Evolutionary conservation across 2,888 invertebrate genomes (phyloP).

Genomic region (Asteroscopus sphinx): DNA sequence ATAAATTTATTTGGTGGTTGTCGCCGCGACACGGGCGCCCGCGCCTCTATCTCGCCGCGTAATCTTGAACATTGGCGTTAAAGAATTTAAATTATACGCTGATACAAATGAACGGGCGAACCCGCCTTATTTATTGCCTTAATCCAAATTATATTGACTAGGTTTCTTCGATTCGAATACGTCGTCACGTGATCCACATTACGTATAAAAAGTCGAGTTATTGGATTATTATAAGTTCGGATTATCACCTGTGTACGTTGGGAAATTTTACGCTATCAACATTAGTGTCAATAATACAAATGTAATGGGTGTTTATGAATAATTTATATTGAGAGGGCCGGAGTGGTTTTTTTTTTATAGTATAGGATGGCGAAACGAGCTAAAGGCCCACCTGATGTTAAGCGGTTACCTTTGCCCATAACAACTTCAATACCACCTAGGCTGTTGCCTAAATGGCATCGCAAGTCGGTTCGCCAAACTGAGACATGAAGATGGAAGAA

Average conservation of each 20-base stretch:
- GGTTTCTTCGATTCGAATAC: constrained; percentile 79
- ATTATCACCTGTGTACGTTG: constrained; percentile 55
- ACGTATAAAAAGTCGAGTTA: constrained; percentile 48
- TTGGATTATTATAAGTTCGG: constrained; percentile 49
- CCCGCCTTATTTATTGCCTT: constrained; percentile 87
- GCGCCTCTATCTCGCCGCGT: constrained; percentile 86
- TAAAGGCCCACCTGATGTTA: too few relatives aligned
- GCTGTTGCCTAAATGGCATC: too few relatives aligned
- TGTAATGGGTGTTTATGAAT: constrained; percentile 40
- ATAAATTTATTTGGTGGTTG: constrained; percentile 89
- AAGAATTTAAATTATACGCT: constrained; percentile 90
- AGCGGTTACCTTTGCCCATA: too few relatives aligned
- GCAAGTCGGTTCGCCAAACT: too few relatives aligned
- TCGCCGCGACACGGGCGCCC: constrained; percentile 87
- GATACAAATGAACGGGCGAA: constrained; percentile 89
- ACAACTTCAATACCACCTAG: too few relatives aligned
- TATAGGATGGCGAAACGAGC: too few relatives aligned
- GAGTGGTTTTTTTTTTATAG: too few relatives aligned
- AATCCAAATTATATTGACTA: constrained; percentile 89
- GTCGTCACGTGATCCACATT: constrained; percentile 80
- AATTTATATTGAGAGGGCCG: constrained; percentile 45
- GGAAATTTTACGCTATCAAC: constrained; percentile 46
- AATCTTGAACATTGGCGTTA: constrained; percentile 90
- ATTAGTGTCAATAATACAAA: constrained; percentile 46
- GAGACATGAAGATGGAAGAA: too few relatives aligned